Evolutionary conservation across 2,888 invertebrate genomes (phyloP).

Genomic region (Limnephilus marmoratus): DNA sequence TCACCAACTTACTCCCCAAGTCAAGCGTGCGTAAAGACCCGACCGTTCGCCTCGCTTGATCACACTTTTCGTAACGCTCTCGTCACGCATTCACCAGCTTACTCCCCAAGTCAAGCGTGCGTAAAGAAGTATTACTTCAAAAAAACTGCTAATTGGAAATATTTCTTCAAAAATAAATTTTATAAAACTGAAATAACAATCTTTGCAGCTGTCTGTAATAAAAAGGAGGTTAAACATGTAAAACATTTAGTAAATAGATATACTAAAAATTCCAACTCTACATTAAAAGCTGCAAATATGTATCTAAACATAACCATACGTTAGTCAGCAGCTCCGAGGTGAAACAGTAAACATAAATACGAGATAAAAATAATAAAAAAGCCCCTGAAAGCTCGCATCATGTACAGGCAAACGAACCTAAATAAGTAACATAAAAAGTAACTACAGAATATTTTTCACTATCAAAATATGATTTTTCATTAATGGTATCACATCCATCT

Average conservation of each 20-base stretch:
- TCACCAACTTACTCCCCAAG: too few species aligned
- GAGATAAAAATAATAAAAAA: not conserved
- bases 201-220: not conserved
- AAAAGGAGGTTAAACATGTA: not conserved
- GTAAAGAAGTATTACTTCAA: too few species aligned
- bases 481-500: not conserved
- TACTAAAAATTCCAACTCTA: not conserved
- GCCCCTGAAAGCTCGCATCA: not conserved
- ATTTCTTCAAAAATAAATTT: too few species aligned
- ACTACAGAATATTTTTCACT: not conserved
- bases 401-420: not conserved
- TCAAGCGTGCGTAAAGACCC: too few species aligned
- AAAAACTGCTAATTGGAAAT: too few species aligned
- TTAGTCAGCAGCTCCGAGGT: not conserved
- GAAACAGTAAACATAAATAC: not conserved
- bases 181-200: too few species aligned
- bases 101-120: too few species aligned
- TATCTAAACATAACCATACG: not conserved
- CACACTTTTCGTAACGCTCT: too few species aligned
- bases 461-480: constrained; percentile 2
- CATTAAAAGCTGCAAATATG: not conserved
- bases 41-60: too few species aligned
- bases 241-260: not conserved
- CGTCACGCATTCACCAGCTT: too few species aligned
- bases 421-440: not conserved